Percentiles rank a stretch among this genome's conserved stretches.
These are phyloP conservation scores for Drosophila melanocephala DNA, from an alignment of 2,888 invertebrate species.

Conservation along the genomic window DNA sequence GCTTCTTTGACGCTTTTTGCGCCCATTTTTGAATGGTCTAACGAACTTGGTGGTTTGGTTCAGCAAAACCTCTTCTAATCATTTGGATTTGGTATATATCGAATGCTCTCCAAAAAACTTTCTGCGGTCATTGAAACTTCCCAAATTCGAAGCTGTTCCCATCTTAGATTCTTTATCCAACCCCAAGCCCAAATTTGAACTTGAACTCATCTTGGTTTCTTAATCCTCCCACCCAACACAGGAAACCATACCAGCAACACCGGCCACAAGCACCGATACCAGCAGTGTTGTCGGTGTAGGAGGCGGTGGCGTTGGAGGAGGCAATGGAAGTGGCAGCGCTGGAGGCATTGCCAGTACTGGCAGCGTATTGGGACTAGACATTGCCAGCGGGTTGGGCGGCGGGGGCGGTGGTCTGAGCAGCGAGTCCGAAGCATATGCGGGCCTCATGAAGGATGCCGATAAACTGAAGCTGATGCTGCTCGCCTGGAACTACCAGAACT, in stretches of 20 bases:
- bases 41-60: slow-evolving; percentile 49
- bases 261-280: slow-evolving; percentile 77
- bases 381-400: slow-evolving; percentile 60
- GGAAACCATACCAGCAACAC: slow-evolving; percentile 83
- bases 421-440: slow-evolving; percentile 84
- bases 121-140: slow-evolving; percentile 71
- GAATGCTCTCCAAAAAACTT: slow-evolving; percentile 72
- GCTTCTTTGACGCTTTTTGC: slow-evolving; percentile 69
- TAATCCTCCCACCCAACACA: slow-evolving; percentile 35
- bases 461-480: slow-evolving; percentile 95
- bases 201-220: slow-evolving; percentile 33
- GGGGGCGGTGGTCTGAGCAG: slow-evolving; percentile 61
- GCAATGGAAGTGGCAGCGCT: slow-evolving; percentile 35
- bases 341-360: slow-evolving; percentile 36
- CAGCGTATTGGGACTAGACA: slow-evolving; percentile 54
- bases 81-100: slow-evolving; percentile 74
- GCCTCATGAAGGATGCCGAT: slow-evolving; percentile 91
- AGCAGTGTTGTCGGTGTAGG: slow-evolving; percentile 69
- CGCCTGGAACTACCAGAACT: slow-evolving; percentile 95
- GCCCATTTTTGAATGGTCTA: slow-evolving; percentile 72
- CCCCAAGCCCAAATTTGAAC: slow-evolving; percentile 19
- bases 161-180: slow-evolving; percentile 17
- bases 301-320: slow-evolving; percentile 53
- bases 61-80: slow-evolving; percentile 60
- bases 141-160: slow-evolving; percentile 35